These are phyloP conservation scores for Mayetiola destructor DNA, from an alignment of 2,888 invertebrate species.

Conservation along the genomic window DNA sequence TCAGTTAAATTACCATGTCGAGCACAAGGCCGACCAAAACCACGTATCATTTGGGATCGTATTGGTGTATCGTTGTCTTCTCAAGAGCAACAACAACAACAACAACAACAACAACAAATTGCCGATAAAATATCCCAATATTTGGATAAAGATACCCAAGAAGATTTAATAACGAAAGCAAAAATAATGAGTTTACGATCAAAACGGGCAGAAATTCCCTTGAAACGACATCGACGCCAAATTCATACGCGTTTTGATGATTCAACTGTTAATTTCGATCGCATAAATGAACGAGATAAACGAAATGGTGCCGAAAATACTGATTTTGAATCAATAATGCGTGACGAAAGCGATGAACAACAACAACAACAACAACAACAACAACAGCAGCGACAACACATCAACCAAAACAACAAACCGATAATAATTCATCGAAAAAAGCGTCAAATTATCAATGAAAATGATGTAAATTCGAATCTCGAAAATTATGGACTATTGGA, in stretches of 20 bases:
- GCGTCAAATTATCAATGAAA: slow-evolving; percentile 16
- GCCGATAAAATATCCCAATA: slow-evolving; percentile 1
- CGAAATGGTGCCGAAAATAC: neutral
- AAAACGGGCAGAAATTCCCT: slow-evolving; percentile 18
- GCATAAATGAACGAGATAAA: neutral
- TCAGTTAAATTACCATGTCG: slow-evolving; percentile 23
- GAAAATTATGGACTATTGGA: slow-evolving; percentile 13
- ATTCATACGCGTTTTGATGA: neutral
- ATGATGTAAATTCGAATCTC: slow-evolving; percentile 19
- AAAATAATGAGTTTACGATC: slow-evolving; percentile 24
- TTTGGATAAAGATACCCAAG: slow-evolving; percentile 31
- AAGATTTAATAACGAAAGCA: slow-evolving; percentile 22
- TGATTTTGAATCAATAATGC: slow-evolving; percentile 16
- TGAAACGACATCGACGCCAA: too few species aligned
- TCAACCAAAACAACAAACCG: too few species aligned
- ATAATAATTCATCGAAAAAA: neutral
- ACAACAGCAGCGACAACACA: too few species aligned
- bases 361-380: slow-evolving; percentile 12
- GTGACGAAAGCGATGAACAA: slow-evolving; percentile 14
- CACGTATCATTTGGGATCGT: slow-evolving; percentile 15
- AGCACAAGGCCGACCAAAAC: slow-evolving; percentile 20
- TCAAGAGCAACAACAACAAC: neutral
- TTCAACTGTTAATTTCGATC: too few species aligned
- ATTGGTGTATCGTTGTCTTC: neutral
- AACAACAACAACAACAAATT: neutral